Percentiles rank a stretch among this genome's conserved stretches.
Evolutionary conservation across 2,888 invertebrate species (phyloP).

Genomic region (Dioctria linearis): DNA sequence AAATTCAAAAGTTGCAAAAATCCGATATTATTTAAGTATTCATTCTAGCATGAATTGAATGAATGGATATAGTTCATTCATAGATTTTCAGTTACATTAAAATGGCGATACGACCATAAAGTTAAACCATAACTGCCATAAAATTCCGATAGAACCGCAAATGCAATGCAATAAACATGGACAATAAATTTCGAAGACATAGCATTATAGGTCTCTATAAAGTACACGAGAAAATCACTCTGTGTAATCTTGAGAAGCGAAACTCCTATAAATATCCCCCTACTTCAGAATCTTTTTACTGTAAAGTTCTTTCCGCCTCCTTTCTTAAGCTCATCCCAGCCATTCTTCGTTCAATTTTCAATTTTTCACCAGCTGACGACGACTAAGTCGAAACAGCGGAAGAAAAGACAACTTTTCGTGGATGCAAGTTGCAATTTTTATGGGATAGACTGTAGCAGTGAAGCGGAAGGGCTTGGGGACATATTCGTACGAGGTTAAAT

Average conservation of each 20-base stretch:
- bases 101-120: slow-evolving; percentile 48
- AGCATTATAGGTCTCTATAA: slow-evolving; percentile 46
- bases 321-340: slow-evolving; percentile 5
- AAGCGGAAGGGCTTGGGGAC: background rate
- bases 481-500: slow-evolving; percentile 22
- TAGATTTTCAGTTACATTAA: slow-evolving; percentile 44
- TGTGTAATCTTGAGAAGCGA: slow-evolving; percentile 33
- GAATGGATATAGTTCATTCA: slow-evolving; percentile 6
- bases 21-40: slow-evolving; percentile 8
- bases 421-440: slow-evolving; percentile 49
- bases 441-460: background rate
- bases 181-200: slow-evolving; percentile 50
- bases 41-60: slow-evolving; percentile 11
- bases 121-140: slow-evolving; percentile 49
- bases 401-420: slow-evolving; percentile 44
- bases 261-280: slow-evolving; percentile 47
- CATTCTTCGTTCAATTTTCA: slow-evolving; percentile 42
- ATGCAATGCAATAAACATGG: slow-evolving; percentile 51
- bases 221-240: slow-evolving; percentile 48
- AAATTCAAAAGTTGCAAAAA: slow-evolving; percentile 24
- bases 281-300: slow-evolving; percentile 34
- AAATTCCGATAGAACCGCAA: slow-evolving; percentile 48
- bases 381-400: slow-evolving; percentile 48
- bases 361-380: slow-evolving; percentile 50
- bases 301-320: slow-evolving; percentile 12